Base-by-base conservation (phyloP, 2,888 invertebrate genomes). In the Argynnis bischoffii region DNA sequence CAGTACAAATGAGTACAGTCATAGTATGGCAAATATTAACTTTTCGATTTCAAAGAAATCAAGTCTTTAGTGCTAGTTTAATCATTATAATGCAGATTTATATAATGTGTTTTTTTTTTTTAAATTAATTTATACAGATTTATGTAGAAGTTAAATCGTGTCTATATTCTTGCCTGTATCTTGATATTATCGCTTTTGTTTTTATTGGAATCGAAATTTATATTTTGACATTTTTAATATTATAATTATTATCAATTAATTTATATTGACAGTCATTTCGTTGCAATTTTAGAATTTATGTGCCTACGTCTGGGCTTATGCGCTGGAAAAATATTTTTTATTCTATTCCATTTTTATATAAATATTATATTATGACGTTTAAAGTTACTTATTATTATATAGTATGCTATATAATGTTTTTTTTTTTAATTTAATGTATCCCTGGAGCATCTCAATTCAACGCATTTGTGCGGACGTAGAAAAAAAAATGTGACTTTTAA, bases 91-190 rank as follows among this genome's bases (percentile, higher is more conserved):
- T 67, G 54, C 64, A 67, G 69, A 79, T 74, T 72, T 72, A 77
- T 67, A 67, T 61, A 64, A 69, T 65, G 59, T 69, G 51, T 69
- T 69, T 73, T 69, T 73, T 69, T 72, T 76, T 77, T 77, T 18
- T 18, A 18, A 73, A 79, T 72, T 80, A 81, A 81, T 80, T 81
- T 79, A 77, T 80, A 78, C 75, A 74, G 76, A 78, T 78, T 77
- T 70, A 70, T 65, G 75, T 75, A 71, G 76, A 81, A 78, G 75
- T 78, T 79, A 79, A 82, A 85, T 78, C 77, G 76, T 85, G 81
- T 88, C 79, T 84, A 65, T 79, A 82, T 78, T 88, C 91, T 92
- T 91, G 91, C 91, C 90, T 86, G 76, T 67, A 67, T 67, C 64
- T 65, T 55, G 63, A 65, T 71, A 26, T 26, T 69, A 71, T 72